Percentiles rank a stretch among this genome's conserved stretches.
Evolutionary conservation across 2,113 vertebrate species (phyloP).

Genomic region (Ellobius talpinus): DNA sequence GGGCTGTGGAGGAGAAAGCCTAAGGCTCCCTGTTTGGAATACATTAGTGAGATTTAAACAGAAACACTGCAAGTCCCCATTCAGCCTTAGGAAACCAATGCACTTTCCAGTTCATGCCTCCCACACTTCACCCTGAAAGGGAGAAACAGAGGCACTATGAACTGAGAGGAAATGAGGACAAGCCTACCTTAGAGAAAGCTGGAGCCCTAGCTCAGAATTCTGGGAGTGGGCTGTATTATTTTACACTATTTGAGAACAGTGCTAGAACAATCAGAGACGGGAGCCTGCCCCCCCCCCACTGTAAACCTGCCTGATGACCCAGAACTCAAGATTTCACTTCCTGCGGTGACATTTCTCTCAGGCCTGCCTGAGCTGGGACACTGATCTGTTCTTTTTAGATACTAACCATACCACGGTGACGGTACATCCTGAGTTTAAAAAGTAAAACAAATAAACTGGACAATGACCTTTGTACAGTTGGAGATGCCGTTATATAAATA

Average conservation of each 20-base stretch:
- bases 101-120: constrained; percentile 29
- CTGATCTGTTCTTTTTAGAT: not conserved
- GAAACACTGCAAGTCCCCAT: constrained; percentile 45
- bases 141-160: not conserved
- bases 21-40: constrained; percentile 55
- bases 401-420: too few relatives aligned
- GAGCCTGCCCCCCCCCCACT: not conserved
- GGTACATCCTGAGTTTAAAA: not conserved
- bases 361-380: not conserved
- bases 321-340: not conserved
- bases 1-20: constrained; percentile 18
- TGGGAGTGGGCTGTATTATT: not conserved
- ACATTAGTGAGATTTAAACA: constrained; percentile 55
- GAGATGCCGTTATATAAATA: constrained; percentile 1
- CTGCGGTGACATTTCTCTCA: not conserved
- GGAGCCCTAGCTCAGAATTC: not conserved
- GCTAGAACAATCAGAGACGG: not conserved
- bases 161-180: not conserved
- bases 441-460: not conserved
- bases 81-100: not conserved
- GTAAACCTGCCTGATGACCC: not conserved
- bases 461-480: not conserved
- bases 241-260: not conserved
- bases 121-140: not conserved
- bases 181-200: not conserved